Base-by-base conservation (phyloP, 2,888 invertebrate species). In the Volucella inanis region DNA sequence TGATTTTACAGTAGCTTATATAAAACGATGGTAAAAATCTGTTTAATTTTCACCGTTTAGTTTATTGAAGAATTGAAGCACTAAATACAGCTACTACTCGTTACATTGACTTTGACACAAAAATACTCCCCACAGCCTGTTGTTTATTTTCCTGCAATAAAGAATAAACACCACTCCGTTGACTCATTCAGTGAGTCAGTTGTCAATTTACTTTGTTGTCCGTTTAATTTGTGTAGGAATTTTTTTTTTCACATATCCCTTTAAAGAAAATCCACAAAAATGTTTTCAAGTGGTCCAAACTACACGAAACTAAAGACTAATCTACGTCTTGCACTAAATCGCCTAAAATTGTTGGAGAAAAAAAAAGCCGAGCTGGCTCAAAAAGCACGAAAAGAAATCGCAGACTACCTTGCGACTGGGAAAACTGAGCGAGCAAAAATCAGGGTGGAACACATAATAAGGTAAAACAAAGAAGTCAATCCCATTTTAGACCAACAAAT, bases 231-330 rank as follows among this genome's bases (percentile, higher is more conserved):
- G 62, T 65, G 15, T 31, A 54, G 22, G 54, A 74, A 54, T 65
- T 71, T 64, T 15, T n/a, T 6, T 38, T 15, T 10, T 57, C 31
- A 8, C 9, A 14, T 14, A 49, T 18, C 12, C 11, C 22, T n/a
- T 41, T 47, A 45, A 65, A 52, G 18, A 55, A 45, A 55, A 45
- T 9, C 31, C 3, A n/a, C 0, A 22, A 88, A 88, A 83, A 98
- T 98, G 98, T 98, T 98, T 94, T 96, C 97, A 31, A 96, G 96
- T 91, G 96, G 96, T 59, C 96, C 98, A 2, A 99, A 98, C 92
- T 99, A 99, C 90, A 95, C 96, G 1, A 99, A 99, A 92, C 93
- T 99, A 68, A 99, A 99, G 94, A 99, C 99, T 10, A 97, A 99
- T 92, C 93, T 99, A 79, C 94, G 99, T 87, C 93, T 99, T 88